Evolutionary conservation across 2,113 vertebrate species (phyloP).

Genomic region (Antechinus flavipes): DNA sequence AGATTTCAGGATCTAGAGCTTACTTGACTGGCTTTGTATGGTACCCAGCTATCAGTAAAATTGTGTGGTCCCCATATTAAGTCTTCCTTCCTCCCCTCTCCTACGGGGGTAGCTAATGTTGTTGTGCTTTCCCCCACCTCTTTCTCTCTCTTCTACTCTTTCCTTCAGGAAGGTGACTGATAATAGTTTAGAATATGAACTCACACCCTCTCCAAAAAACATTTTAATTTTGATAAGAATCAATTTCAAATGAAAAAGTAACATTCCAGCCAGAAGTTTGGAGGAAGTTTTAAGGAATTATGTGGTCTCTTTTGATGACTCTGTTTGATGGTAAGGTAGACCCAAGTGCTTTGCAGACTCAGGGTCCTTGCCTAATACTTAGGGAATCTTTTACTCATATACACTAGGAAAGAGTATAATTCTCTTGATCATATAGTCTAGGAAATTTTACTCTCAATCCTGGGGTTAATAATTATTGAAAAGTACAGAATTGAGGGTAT

Average conservation of each 20-base stretch:
- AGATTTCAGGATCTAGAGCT: not conserved
- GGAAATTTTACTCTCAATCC: not conserved
- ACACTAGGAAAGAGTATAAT: not conserved
- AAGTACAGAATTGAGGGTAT: not conserved
- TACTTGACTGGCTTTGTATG: not conserved
- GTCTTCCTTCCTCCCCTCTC: no score
- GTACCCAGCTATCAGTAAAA: not conserved
- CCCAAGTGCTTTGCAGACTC: not conserved
- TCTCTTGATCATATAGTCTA: not conserved
- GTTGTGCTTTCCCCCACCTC: no score
- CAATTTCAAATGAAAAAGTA: not conserved
- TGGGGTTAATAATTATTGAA: not conserved
- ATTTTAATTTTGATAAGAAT: not conserved
- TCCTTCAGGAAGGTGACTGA: not conserved
- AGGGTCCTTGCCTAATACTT: not conserved
- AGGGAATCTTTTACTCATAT: not conserved
- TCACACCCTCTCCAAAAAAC: not conserved
- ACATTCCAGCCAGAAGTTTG: not conserved
- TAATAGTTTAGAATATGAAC: not conserved
- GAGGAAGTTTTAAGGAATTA: not conserved
- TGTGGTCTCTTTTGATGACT: not conserved
- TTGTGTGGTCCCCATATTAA: no score
- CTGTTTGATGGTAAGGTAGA: not conserved
- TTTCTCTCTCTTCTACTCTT: no score
- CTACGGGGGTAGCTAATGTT: no score